Conservation (phyloP, 2,797 vertebrate genomes). For the Phoeniculus purpureus region DNA sequence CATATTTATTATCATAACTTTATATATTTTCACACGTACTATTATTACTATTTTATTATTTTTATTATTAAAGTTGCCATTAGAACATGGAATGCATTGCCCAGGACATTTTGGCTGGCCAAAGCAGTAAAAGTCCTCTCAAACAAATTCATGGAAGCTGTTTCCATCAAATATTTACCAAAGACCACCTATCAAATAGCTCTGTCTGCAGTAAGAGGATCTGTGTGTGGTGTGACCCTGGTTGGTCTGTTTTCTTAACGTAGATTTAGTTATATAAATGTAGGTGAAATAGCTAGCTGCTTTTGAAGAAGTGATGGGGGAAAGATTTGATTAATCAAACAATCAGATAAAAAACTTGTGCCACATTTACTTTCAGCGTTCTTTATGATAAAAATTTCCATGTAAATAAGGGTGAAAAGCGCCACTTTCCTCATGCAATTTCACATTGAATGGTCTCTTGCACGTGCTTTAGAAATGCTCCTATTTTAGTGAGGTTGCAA, state of each 20-base stretch:
- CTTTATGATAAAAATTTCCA: not conserved
- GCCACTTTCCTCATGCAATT: not conserved
- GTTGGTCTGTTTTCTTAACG: not conserved
- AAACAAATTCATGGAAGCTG: not conserved
- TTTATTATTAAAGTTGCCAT: not conserved
- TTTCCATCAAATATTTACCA: not conserved
- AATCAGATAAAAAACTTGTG: not conserved
- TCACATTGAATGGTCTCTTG: not conserved
- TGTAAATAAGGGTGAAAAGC: not conserved
- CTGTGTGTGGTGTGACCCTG: not conserved
- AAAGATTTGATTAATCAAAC: not conserved
- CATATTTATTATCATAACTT: no score
- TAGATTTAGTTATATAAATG: not conserved
- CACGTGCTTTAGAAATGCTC: not conserved
- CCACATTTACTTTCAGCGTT: not conserved
- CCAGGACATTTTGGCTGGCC: not conserved
- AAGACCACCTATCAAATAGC: not conserved
- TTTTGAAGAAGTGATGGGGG: not conserved
- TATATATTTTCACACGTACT: no score
- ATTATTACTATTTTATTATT: no score
- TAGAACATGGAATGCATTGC: not conserved
- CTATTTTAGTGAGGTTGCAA: not conserved
- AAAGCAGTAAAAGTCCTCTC: not conserved
- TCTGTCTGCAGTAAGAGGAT: not conserved
- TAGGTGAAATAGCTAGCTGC: not conserved